These are phyloP conservation scores for Malurus splendens DNA, from an alignment of 2,797 vertebrate genomes.

Conservation along the genomic window DNA sequence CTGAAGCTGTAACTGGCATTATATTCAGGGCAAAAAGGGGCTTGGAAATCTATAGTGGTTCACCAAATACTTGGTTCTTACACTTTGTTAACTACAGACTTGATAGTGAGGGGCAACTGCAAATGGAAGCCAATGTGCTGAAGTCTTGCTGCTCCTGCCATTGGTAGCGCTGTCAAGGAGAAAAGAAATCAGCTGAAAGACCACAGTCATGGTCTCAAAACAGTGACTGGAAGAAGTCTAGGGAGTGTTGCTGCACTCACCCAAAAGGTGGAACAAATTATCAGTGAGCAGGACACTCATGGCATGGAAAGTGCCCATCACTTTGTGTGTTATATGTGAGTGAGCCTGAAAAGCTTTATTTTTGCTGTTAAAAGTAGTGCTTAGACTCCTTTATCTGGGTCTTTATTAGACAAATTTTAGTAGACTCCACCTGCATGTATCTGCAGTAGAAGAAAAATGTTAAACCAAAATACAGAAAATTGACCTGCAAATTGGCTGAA, in stretches of 20 bases:
- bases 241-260: background rate
- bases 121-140: background rate
- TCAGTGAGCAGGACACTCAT: background rate
- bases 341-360: background rate
- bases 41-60: background rate
- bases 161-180: background rate
- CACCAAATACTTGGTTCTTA: background rate
- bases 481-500: background rate
- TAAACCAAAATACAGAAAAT: background rate
- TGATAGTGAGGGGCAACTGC: background rate
- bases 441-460: background rate
- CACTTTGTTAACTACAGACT: background rate
- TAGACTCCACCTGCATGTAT: fast-evolving
- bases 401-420: background rate
- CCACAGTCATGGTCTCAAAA: background rate
- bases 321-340: background rate
- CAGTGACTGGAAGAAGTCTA: background rate
- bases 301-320: fast-evolving
- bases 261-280: background rate
- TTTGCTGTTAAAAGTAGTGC: background rate
- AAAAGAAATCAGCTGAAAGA: background rate
- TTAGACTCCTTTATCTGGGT: background rate
- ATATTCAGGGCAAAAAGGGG: background rate
- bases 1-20: background rate
- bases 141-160: background rate